Evolutionary conservation across 2,797 vertebrate species (phyloP), one percentile per base, ranked within the genome.

Genomic region (Limosa lapponica): DNA sequence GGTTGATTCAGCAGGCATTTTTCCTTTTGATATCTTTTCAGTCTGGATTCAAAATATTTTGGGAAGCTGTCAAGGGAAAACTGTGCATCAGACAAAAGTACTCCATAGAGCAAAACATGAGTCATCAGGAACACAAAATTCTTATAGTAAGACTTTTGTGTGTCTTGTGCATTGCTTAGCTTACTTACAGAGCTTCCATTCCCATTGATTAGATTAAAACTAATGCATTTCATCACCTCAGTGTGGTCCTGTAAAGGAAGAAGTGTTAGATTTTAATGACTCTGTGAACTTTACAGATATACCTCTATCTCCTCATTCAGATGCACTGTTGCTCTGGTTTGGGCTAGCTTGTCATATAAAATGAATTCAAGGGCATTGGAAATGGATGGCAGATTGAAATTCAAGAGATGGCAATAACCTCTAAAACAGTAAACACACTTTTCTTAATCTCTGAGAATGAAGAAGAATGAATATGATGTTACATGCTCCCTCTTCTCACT

Each of bases 371-470:
- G 55, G 75, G 2, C 48, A 37, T 6, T 34, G 30, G n/a, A 70
- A 85, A 82, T 17, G 32, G 51, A 80, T 70, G 64, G 46, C 13
- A 87, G 77, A 62, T 48, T 41, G 46, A 92, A 87, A 94, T 62
- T 58, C 62, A 95, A 93, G 46, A 54, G 20, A 72, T 20, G 18
- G 22, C 7, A 87, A 79, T 69, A 82, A 41, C n/a, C 51, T 87
- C 46, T 85, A 75, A 84, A 89, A 77, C 7, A 87, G 28, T 85
- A 92, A 92, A 66, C 64, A 91, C 11, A 44, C 16, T 92, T 89
- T 93, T 87, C 81, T 82, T 87, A 75, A 87, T 82, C 18, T 84
- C 71, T 80, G 46, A 62, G 46, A 95, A 73, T 70, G 51, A 89
- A 90, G 67, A 85, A 82, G 16, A 72, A 65, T 61, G 11, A 61